Evolutionary conservation across 2,797 vertebrate genomes (phyloP).

Genomic region (Linurgus olivaceus): DNA sequence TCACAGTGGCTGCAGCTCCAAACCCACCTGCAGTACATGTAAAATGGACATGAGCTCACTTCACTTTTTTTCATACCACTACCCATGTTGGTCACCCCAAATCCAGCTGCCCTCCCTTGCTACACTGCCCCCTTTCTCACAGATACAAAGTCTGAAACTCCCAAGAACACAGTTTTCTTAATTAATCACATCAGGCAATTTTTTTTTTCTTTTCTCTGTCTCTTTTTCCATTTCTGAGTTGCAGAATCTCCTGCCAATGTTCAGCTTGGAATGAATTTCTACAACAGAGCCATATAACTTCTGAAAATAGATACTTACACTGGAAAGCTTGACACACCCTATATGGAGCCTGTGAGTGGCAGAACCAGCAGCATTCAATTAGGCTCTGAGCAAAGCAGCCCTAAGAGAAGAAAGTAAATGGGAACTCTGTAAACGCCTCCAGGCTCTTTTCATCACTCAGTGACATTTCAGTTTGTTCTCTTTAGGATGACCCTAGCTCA

Average conservation of each 20-base stretch:
- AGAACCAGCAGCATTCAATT: neutral
- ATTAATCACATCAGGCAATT: neutral
- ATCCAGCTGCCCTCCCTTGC: neutral
- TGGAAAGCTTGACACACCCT: slow-evolving; percentile 37
- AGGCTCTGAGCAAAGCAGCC: slow-evolving; percentile 2
- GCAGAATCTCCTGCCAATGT: neutral
- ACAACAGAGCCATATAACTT: slow-evolving; percentile 12
- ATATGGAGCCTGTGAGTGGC: neutral
- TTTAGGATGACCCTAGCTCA: neutral
- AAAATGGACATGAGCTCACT: neutral
- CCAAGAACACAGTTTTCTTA: neutral
- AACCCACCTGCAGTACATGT: neutral
- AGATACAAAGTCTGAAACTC: neutral
- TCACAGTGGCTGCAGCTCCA: neutral
- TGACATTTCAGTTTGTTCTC: neutral
- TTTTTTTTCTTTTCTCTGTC: neutral
- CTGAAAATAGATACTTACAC: slow-evolving; percentile 43
- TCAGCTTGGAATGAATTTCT: slow-evolving; percentile 18
- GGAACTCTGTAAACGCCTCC: neutral
- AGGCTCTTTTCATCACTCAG: neutral
- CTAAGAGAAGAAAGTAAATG: slow-evolving; percentile 29
- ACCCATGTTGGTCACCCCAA: neutral
- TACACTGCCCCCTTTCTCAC: neutral
- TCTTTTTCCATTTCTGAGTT: slow-evolving; percentile 25
- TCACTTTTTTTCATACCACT: neutral